Base-by-base conservation (phyloP, 2,888 invertebrate genomes). In the Rhimphoctona megacephalus region DNA sequence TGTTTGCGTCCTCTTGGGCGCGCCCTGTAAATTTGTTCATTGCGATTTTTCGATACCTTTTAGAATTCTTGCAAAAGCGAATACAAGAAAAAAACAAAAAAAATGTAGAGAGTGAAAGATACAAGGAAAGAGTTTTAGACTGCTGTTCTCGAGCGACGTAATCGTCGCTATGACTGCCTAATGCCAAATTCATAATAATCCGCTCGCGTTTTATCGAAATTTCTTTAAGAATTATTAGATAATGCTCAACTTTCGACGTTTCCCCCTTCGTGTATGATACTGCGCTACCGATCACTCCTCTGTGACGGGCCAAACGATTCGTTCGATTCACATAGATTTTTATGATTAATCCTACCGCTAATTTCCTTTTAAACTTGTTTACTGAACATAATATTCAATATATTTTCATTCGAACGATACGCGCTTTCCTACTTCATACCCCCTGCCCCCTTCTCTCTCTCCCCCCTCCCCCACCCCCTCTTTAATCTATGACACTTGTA, bases 161-260 rank as follows among this genome's bases (percentile, higher is more conserved):
- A 43, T 77, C 81, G 91, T 92, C 90, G 91, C 91, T 81, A 87
- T 87, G 92, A 93, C 93, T 93, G 93, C 92, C 93, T 91, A 92
- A 93, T 93, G 93, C 93, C 93, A 93, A 93, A 93, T 91, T 92
- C 76, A 89, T 69, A 89, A 85, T 74, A 88, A 88, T 86, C 72
- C 76, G 49, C 80, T 77, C 74, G 79, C 72, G 79, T 72, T 73
- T 30, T 57, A 73, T 77, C 54, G 61, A 85, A 79, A 80, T 73
- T 69, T 25, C 17, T 73, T 64, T 19, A 22, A 30, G 22, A 30
- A 17, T 49, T 81, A 22, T 25, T 72, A 57, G 43, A 30, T 73
- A 72, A 36, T 73, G 66, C 64, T 66, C 67, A 79, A 66, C 22
- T 73, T 73, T 46, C 43, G 30, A 64, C 19, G 30, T 46, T 64